phyloP scores from a whole-genome alignment of 1,140 invertebrate genomes.

The Drosophila chauvacae region DNA sequence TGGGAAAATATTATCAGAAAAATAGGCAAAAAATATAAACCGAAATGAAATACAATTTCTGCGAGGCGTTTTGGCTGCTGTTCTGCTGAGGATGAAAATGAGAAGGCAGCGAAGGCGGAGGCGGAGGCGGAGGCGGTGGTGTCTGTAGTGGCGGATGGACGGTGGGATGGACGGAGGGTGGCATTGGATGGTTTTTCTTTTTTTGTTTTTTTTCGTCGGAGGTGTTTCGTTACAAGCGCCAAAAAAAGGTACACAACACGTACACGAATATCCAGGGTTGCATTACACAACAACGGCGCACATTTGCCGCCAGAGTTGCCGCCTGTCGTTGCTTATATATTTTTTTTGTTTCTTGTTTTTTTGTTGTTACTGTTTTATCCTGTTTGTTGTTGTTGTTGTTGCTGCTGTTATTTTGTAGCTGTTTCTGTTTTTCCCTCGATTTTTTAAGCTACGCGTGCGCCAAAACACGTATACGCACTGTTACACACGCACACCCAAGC shows the following conservation, averaged over 20 bases:
- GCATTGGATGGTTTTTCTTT: constrained; percentile 31
- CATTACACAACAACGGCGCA: constrained; percentile 83
- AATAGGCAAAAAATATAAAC: constrained; percentile 47
- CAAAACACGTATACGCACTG: constrained; percentile 56
- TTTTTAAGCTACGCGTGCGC: constrained; percentile 73
- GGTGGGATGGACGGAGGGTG: constrained; percentile 6
- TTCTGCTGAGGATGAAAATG: constrained; percentile 56
- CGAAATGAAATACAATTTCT: constrained; percentile 60
- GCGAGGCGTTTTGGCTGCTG: constrained; percentile 35
- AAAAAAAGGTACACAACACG: constrained; percentile 81
- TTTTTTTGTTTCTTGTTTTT: constrained; percentile 25
- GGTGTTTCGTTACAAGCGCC: constrained; percentile 78
- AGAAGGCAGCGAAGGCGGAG: constrained; percentile 22
- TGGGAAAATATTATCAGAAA: constrained; percentile 45
- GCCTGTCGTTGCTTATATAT: constrained; percentile 27
- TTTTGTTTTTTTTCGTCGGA: constrained; percentile 26
- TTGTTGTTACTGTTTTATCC: constrained; percentile 23
- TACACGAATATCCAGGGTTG: constrained; percentile 84
- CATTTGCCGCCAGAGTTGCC: constrained; percentile 61
- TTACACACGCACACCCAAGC: constrained; percentile 30
- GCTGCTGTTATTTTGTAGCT: constrained; percentile 31
- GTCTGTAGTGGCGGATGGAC: constrained; percentile 27
- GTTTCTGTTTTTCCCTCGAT: constrained; percentile 30
- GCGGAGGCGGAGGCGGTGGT: constrained; percentile 8
- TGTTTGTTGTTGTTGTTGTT: constrained; percentile 13